Percentiles rank a stretch among this genome's conserved stretches.
Conservation (phyloP, 2,797 vertebrate species). For the Gymnoscopelus microlampas region DNA sequence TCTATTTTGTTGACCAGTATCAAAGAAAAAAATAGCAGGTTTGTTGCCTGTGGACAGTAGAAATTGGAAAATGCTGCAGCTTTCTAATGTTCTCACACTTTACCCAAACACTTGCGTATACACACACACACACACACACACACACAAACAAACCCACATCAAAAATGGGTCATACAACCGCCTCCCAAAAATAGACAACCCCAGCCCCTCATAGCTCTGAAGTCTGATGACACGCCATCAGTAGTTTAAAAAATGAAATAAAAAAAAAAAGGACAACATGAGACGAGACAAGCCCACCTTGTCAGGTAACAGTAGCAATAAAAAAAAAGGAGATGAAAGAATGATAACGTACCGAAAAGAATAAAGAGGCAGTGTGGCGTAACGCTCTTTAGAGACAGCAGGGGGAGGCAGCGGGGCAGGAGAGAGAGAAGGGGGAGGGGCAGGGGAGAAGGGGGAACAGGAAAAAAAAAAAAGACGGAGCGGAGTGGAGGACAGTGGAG, state of each 20-base stretch:
- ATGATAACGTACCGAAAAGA: constrained; percentile 99
- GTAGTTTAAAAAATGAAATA: constrained; percentile 64
- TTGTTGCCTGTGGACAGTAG: constrained; percentile 31
- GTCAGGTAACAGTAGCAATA: constrained; percentile 82
- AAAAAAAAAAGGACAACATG: constrained; percentile 72
- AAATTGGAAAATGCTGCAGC: constrained; percentile 71
- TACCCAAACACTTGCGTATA: constrained; percentile 41
- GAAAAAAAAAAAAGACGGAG: constrained; percentile 92
- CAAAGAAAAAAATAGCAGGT: constrained; percentile 39
- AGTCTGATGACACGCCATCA: constrained; percentile 72
- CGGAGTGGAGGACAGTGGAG: constrained; percentile 92
- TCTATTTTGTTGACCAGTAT: constrained; percentile 33
- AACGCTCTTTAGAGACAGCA: constrained; percentile 99
- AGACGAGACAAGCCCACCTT: constrained; percentile 84
- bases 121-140: constrained; percentile 23
- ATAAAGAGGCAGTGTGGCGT: constrained; percentile 99
- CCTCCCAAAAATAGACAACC: constrained; percentile 51
- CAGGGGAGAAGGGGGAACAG: constrained; percentile 88
- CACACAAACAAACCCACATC: constrained; percentile 66
- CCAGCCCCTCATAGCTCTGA: constrained; percentile 63
- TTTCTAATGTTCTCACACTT: constrained; percentile 56
- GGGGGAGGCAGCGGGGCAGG: constrained; percentile 98
- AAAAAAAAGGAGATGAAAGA: constrained; percentile 91
- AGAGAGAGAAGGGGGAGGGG: constrained; percentile 92
- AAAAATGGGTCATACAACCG: constrained; percentile 69